Conservation (phyloP, 2,888 invertebrate genomes). For the Ormyrus labotus region DNA sequence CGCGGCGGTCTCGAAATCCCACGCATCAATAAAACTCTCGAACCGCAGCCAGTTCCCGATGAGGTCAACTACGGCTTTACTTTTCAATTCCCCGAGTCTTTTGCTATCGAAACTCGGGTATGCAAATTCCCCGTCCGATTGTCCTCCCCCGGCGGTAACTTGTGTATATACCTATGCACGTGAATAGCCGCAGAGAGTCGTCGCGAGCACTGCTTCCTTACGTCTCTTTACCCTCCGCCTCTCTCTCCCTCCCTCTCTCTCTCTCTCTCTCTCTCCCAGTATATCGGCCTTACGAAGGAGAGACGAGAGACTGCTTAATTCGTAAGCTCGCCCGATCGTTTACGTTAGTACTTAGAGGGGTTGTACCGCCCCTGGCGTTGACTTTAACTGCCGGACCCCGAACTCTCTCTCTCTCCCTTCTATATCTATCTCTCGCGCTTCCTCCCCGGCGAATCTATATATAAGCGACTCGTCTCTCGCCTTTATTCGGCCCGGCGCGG, state of each 20-base stretch:
- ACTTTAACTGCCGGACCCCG: slow-evolving; percentile 70
- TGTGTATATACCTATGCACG: neutral
- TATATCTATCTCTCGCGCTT: slow-evolving; percentile 8
- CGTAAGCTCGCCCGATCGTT: slow-evolving; percentile 69
- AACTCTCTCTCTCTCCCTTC: slow-evolving; percentile 55
- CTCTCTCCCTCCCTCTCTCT: neutral
- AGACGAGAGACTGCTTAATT: slow-evolving; percentile 63
- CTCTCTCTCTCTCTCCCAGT: neutral
- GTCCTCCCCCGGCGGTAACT: neutral
- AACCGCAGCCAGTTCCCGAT: neutral
- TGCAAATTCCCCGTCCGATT: neutral
- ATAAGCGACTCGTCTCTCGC: slow-evolving; percentile 18
- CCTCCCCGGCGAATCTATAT: slow-evolving; percentile 8
- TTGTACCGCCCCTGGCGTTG: slow-evolving; percentile 67
- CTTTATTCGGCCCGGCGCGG: slow-evolving; percentile 15
- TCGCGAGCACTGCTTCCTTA: neutral
- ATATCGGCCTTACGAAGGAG: slow-evolving; percentile 5
- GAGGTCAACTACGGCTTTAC: slow-evolving; percentile 7
- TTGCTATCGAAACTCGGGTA: neutral
- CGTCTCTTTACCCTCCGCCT: neutral
- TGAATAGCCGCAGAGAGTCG: neutral
- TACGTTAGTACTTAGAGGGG: slow-evolving; percentile 70
- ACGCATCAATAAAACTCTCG: neutral
- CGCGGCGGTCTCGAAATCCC: neutral
- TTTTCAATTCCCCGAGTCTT: slow-evolving; percentile 4